A percentile compares a stretch with the other conserved stretches of the same genome.
Conservation (phyloP, 1,140 invertebrate species). For the Bombus pascuorum region DNA sequence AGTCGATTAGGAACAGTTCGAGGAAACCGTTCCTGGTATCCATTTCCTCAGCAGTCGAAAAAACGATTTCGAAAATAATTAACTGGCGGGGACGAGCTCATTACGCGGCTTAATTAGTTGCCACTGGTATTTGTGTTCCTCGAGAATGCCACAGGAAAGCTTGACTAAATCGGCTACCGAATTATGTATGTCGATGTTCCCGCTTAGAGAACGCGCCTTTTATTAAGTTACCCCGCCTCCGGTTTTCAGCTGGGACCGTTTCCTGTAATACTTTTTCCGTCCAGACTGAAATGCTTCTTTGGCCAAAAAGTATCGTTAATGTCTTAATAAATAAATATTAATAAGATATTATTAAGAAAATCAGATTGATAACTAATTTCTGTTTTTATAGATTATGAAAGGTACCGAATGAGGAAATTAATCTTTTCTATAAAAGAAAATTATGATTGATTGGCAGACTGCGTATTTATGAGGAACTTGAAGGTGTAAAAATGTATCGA, state of each 20-base stretch:
- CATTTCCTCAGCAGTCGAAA: conserved; percentile 48
- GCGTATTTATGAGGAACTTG: no score
- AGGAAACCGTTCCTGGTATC: conserved; percentile 63
- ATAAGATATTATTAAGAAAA: no score
- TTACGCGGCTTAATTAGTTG: conserved; percentile 73
- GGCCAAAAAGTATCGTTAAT: not conserved
- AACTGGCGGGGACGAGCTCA: conserved; percentile 70
- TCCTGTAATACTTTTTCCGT: conserved; percentile 1
- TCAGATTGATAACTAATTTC: no score
- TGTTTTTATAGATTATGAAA: not conserved
- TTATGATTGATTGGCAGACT: no score
- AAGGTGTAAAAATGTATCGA: no score
- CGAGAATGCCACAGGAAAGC: not conserved
- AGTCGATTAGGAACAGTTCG: conserved; percentile 57
- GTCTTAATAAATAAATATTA: no score
- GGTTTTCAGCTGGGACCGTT: not conserved
- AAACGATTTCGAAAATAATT: conserved; percentile 67
- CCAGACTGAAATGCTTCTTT: not conserved
- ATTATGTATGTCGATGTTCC: not conserved
- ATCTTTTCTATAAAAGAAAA: no score
- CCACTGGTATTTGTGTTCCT: conserved; percentile 30
- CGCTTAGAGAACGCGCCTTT: not conserved
- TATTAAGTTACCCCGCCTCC: conserved; percentile 5
- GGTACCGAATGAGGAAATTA: not conserved
- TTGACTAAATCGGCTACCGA: conserved; percentile 3